Evolutionary conservation across 2,888 invertebrate genomes (phyloP).

Genomic region (Linnaemya vulpina): DNA sequence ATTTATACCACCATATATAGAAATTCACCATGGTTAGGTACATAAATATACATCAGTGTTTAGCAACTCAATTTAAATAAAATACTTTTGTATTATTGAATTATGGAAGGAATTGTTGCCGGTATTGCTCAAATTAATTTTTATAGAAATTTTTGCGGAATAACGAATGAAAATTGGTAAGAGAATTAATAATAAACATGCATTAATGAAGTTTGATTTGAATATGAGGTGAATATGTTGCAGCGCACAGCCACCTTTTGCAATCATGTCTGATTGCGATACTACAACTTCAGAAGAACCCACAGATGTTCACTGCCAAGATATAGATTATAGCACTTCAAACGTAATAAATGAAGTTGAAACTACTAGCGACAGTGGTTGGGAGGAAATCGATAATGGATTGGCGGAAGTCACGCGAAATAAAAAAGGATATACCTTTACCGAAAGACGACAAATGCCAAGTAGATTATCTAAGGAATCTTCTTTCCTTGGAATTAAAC

Average conservation of each 20-base stretch:
- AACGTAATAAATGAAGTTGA: not conserved
- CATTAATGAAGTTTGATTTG: not conserved
- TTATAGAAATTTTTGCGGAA: constrained; percentile 74
- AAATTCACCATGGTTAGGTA: no score
- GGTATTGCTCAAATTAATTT: constrained; percentile 79
- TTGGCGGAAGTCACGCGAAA: not conserved
- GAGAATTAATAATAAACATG: not conserved
- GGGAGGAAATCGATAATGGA: constrained; percentile 43
- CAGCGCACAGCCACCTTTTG: constrained; percentile 16
- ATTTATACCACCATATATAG: no score
- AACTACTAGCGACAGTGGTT: constrained; percentile 12
- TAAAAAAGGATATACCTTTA: constrained; percentile 33
- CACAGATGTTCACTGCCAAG: not conserved
- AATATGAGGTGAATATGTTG: constrained; percentile 4
- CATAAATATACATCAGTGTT: no score
- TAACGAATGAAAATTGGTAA: constrained; percentile 77
- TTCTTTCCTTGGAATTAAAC: constrained; percentile 75
- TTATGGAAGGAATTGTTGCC: constrained; percentile 80
- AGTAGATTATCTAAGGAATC: constrained; percentile 78
- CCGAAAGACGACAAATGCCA: constrained; percentile 77
- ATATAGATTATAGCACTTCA: not conserved
- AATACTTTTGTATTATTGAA: constrained; percentile 19
- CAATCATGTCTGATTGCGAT: constrained; percentile 18
- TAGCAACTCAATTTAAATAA: not conserved
- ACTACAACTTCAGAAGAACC: not conserved